Percentiles rank a stretch among this genome's conserved stretches.
Evolutionary conservation across 2,888 invertebrate species (phyloP).

Genomic region (Drosophila siamana): DNA sequence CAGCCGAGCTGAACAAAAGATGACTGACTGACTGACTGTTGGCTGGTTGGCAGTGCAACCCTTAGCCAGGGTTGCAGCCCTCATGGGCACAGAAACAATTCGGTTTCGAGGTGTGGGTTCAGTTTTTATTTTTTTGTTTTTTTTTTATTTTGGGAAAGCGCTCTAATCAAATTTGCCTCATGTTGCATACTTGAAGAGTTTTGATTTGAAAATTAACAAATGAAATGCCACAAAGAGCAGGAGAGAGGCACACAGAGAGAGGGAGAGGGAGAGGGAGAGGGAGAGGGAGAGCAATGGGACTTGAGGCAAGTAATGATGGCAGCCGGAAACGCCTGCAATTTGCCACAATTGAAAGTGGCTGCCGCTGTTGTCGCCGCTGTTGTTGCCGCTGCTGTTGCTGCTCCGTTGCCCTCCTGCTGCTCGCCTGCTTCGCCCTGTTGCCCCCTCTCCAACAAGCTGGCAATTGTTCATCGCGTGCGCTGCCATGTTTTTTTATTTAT

Average conservation of each 20-base stretch:
- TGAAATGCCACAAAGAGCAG: conserved; percentile 58
- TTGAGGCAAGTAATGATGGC: conserved; percentile 75
- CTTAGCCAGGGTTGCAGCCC: conserved; percentile 34
- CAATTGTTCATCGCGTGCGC: conserved; percentile 43
- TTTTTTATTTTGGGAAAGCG: conserved; percentile 37
- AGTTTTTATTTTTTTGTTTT: no score
- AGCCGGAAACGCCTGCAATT: conserved; percentile 82
- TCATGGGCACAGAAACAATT: no score
- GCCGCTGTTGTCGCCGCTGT: conserved; percentile 37
- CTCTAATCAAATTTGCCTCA: conserved; percentile 75
- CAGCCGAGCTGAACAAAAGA: neutral
- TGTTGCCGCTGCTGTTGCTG: neutral
- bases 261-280: conserved; percentile 8
- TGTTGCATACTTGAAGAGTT: conserved; percentile 58
- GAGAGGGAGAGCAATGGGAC: conserved; percentile 26
- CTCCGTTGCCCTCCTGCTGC: conserved; percentile 4
- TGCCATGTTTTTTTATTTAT: conserved; percentile 69
- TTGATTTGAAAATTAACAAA: conserved; percentile 79
- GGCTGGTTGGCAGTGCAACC: no score
- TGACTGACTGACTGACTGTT: neutral
- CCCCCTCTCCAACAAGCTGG: conserved; percentile 4
- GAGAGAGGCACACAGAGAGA: conserved; percentile 1
- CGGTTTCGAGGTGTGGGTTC: no score
- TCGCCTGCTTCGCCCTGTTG: neutral
- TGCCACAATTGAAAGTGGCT: conserved; percentile 82